A percentile compares a stretch with the other conserved stretches of the same genome.
Conservation (phyloP, 1,140 invertebrate genomes). For the Cardiocondyla obscurior region DNA sequence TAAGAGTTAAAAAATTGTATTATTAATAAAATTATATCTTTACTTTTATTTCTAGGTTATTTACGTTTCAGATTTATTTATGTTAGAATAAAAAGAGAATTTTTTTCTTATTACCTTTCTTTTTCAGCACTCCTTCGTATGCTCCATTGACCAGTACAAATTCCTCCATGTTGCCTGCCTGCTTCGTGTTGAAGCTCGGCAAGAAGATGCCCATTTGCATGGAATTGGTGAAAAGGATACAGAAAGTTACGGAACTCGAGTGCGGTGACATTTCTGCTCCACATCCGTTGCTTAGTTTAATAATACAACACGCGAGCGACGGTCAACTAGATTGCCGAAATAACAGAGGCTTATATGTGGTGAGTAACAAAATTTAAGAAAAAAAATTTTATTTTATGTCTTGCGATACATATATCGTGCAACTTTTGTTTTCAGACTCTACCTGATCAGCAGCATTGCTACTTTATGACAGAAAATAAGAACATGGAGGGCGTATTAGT, state of each 20-base stretch:
- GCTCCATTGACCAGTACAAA: constrained; percentile 91
- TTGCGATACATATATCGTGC: not conserved
- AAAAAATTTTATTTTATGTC: not conserved
- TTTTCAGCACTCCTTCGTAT: constrained; percentile 90
- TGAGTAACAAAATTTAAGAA: constrained; percentile 81
- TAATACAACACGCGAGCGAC: constrained; percentile 89
- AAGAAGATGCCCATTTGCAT: constrained; percentile 94
- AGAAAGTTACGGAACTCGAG: constrained; percentile 90
- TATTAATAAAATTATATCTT: too few species aligned
- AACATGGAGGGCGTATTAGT: constrained; percentile 92
- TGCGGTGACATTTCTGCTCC: constrained; percentile 86
- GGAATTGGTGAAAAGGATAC: constrained; percentile 89
- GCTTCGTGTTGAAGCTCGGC: constrained; percentile 94
- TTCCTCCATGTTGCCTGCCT: constrained; percentile 94
- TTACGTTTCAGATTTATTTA: not conserved
- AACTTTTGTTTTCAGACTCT: constrained; percentile 87
- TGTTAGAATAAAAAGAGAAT: not conserved
- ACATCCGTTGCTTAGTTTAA: constrained; percentile 90
- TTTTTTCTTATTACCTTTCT: not conserved
- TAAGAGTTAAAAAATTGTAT: too few species aligned
- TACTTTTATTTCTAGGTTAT: too few species aligned
- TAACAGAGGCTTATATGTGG: constrained; percentile 91
- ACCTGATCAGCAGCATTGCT: constrained; percentile 96
- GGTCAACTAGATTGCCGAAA: constrained; percentile 88
- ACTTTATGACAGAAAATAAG: constrained; percentile 94